These are phyloP conservation scores for Harlomillsia oculata DNA, from an alignment of 1,140 invertebrate species.

Conservation along the genomic window DNA sequence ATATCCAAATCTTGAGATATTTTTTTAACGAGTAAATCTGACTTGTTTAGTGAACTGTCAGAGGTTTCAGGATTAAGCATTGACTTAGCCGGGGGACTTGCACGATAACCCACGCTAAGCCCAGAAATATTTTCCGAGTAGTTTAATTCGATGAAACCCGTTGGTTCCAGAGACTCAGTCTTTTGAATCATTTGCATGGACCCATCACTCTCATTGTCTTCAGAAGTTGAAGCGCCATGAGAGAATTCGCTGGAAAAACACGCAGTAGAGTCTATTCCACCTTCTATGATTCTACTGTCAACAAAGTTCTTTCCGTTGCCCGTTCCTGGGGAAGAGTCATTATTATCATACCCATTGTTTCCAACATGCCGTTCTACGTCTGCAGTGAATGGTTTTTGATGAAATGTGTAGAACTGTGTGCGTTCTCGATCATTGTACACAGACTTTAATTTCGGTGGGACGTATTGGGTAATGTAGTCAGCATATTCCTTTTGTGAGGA, in stretches of 20 bases:
- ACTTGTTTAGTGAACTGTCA: not conserved
- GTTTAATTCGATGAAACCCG: not conserved
- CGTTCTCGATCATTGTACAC: not conserved
- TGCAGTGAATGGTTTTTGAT: slow-evolving; percentile 1
- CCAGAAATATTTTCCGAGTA: too few species aligned
- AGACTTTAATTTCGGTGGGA: slow-evolving; percentile 2
- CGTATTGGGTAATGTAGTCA: too few species aligned
- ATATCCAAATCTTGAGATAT: slow-evolving; percentile 20
- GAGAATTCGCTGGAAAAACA: too few species aligned
- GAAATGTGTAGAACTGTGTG: slow-evolving; percentile 11
- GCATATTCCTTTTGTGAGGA: slow-evolving; percentile 1
- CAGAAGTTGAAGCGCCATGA: too few species aligned
- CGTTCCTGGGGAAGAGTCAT: too few species aligned
- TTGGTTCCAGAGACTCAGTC: not conserved
- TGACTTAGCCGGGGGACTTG: too few species aligned
- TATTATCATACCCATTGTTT: not conserved
- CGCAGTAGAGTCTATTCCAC: not conserved
- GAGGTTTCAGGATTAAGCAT: too few species aligned
- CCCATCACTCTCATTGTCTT: too few species aligned
- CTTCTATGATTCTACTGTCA: slow-evolving; percentile 9
- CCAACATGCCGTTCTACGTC: not conserved
- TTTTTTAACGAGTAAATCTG: slow-evolving; percentile 11
- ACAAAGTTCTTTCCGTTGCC: not conserved
- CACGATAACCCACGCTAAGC: too few species aligned
- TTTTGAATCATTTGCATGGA: too few species aligned